Conservation (phyloP, 2,797 vertebrate genomes). For the Aeoliscus strigatus region DNA sequence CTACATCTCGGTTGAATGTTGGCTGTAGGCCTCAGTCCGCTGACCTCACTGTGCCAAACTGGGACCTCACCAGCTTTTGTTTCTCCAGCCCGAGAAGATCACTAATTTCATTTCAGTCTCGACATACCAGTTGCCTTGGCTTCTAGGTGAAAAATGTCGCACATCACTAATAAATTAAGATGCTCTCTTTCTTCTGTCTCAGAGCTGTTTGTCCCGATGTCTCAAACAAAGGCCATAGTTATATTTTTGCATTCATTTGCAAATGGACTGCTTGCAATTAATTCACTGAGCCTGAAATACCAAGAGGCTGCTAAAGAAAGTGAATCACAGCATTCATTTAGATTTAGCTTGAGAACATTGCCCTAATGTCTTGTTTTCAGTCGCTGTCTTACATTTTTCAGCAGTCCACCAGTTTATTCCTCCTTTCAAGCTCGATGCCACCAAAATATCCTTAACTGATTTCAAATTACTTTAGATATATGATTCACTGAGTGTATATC, state of each 20-base stretch:
- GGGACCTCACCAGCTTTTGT: conserved; percentile 65
- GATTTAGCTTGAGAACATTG: conserved; percentile 55
- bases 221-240: conserved; percentile 85
- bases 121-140: conserved; percentile 89
- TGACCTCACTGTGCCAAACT: conserved; percentile 71
- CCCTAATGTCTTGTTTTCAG: conserved; percentile 40
- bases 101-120: conserved; percentile 72
- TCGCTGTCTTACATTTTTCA: conserved; percentile 28
- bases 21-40: conserved; percentile 56
- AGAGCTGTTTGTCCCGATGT: conserved; percentile 86
- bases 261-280: conserved; percentile 84
- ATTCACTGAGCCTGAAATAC: conserved; percentile 86
- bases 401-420: too few species aligned
- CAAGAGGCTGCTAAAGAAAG: conserved; percentile 89
- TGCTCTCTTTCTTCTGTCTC: conserved; percentile 71
- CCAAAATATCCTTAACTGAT: too few species aligned
- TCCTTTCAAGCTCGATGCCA: conserved; percentile 14
- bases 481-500: too few species aligned
- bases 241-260: conserved; percentile 98
- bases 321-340: conserved; percentile 86
- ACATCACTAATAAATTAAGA: conserved; percentile 96
- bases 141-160: conserved; percentile 89
- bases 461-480: too few species aligned
- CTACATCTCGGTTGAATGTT: conserved; percentile 54
- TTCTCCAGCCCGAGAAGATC: conserved; percentile 57